These are phyloP conservation scores for Boulengeromyrus knoepffleri DNA, from an alignment of 2,113 vertebrate genomes.

Conservation along the genomic window DNA sequence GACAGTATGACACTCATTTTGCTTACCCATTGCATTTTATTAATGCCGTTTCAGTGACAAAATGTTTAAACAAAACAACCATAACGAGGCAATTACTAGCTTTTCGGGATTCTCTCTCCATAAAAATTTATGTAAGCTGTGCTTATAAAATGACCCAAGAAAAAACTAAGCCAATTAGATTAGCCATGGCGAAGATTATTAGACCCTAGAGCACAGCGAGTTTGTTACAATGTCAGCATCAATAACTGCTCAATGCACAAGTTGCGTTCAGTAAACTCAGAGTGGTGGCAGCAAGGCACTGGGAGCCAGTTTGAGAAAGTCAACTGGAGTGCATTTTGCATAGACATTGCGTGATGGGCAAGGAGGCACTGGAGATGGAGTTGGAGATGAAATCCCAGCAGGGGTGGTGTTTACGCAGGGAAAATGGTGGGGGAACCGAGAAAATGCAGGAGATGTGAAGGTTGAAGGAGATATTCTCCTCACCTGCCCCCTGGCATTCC, in stretches of 20 bases:
- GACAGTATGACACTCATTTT: not conserved
- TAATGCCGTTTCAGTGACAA: not conserved
- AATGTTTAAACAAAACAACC: not conserved
- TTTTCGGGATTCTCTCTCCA: not conserved
- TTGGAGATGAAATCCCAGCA: too few relatives aligned
- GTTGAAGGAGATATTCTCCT: not conserved
- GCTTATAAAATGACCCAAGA: not conserved
- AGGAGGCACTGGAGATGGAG: not conserved
- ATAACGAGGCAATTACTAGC: not conserved
- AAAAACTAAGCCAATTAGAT: not conserved
- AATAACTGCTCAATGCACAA: slow-evolving; percentile 4
- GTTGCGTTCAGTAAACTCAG: not conserved
- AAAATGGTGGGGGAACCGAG: not conserved
- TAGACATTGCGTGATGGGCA: not conserved
- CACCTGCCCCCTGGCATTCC: not conserved
- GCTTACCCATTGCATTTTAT: not conserved
- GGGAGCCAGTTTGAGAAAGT: not conserved
- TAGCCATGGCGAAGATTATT: not conserved
- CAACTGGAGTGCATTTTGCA: too few relatives aligned
- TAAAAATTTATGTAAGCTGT: not conserved
- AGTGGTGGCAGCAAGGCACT: not conserved
- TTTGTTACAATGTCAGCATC: not conserved
- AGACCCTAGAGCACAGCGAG: not conserved
- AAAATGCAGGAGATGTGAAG: not conserved
- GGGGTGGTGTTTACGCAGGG: not conserved